Percentiles rank a stretch among this genome's conserved stretches.
phyloP scores from a whole-genome alignment of 2,797 vertebrate species.

The Cygnus olor region DNA sequence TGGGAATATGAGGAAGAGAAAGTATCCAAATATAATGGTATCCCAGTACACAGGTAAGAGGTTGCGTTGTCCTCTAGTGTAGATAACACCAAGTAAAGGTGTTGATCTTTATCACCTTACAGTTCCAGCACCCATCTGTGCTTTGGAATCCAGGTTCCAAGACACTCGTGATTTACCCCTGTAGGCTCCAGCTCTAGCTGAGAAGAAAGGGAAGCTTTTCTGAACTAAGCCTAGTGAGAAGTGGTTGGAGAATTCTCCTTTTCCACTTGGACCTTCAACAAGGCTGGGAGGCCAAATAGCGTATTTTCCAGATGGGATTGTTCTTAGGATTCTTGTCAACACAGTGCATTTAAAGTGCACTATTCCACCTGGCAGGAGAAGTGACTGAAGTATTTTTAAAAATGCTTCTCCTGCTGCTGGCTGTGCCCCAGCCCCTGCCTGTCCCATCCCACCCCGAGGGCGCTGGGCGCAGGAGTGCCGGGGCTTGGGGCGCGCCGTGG shows the following conservation, averaged over 20 bases:
- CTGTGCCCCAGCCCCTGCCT: too few relatives aligned
- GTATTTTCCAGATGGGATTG: background rate
- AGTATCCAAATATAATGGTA: background rate
- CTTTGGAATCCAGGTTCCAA: background rate
- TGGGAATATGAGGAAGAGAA: fast-evolving
- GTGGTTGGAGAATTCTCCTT: background rate
- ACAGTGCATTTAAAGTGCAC: background rate
- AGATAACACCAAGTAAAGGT: background rate
- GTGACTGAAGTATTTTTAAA: background rate
- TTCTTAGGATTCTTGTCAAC: background rate
- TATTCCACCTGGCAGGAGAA: background rate
- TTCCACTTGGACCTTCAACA: background rate
- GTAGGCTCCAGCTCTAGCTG: background rate
- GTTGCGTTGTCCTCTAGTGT: background rate
- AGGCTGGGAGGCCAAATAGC: background rate
- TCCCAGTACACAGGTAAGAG: background rate
- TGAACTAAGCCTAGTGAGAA: background rate
- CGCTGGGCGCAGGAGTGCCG: background rate
- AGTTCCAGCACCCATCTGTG: background rate
- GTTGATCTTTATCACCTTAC: background rate
- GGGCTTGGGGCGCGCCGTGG: background rate
- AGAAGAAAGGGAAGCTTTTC: background rate
- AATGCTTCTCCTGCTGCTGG: background rate
- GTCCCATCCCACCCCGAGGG: too few relatives aligned
- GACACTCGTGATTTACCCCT: background rate